Evolutionary conservation across 2,888 invertebrate species (phyloP).

Genomic region (Napeogenes sylphis): DNA sequence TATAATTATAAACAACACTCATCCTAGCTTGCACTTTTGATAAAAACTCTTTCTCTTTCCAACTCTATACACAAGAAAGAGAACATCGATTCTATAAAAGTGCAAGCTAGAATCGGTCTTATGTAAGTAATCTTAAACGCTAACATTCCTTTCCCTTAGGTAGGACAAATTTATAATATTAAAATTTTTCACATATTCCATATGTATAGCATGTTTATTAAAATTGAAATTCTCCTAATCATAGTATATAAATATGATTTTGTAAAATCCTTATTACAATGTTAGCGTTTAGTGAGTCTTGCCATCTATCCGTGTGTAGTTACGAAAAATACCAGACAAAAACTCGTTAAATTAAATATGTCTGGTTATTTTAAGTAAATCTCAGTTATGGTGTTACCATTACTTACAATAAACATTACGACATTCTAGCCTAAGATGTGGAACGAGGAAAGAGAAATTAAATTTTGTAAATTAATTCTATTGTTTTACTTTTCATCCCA

Average conservation of each 20-base stretch:
- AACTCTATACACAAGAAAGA: background rate
- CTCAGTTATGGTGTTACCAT: conserved; percentile 73
- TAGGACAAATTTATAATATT: conserved; percentile 17
- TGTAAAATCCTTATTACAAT: conserved; percentile 40
- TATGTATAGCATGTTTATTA: conserved; percentile 17
- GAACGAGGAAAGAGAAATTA: conserved; percentile 66
- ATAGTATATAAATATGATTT: conserved; percentile 20
- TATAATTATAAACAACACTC: conserved; percentile 16
- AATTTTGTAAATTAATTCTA: conserved; percentile 69
- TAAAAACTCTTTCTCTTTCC: conserved; percentile 1
- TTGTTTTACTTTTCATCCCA: conserved; percentile 45
- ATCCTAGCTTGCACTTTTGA: conserved; percentile 21
- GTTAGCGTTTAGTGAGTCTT: conserved; percentile 76
- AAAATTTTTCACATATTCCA: conserved; percentile 24
- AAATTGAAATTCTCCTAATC: conserved; percentile 5
- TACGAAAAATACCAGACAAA: conserved; percentile 46
- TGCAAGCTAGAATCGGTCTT: conserved; percentile 21
- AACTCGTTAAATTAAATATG: conserved; percentile 24
- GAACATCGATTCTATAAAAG: background rate
- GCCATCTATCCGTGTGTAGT: conserved; percentile 64
- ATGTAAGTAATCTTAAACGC: conserved; percentile 68
- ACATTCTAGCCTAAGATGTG: conserved; percentile 68
- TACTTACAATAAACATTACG: conserved; percentile 65
- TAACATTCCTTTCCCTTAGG: conserved; percentile 64
- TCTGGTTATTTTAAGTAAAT: conserved; percentile 42